Evolutionary conservation across 92 coral and sea anemone species (phyloP).

Genomic region (Heteractis magnifica): DNA sequence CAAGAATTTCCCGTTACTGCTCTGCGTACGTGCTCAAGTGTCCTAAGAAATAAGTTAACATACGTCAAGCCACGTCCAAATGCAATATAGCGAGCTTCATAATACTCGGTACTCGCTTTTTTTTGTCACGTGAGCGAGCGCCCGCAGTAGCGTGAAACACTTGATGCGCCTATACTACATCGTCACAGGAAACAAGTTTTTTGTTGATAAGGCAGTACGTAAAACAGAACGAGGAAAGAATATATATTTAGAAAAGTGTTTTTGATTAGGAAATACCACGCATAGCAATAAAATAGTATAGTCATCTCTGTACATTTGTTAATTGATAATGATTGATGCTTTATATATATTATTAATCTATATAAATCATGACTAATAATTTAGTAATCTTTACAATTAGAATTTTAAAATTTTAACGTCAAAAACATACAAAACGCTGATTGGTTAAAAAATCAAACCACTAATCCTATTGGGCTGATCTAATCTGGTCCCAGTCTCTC

Average conservation of each 20-base stretch:
- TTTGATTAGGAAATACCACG: constrained; percentile 3
- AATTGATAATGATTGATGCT: not conserved
- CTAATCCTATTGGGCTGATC: not conserved
- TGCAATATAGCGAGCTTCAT: too few species aligned
- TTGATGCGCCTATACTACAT: not conserved
- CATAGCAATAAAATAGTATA: constrained; percentile 18
- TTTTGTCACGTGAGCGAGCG: too few species aligned
- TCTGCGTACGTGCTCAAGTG: too few species aligned
- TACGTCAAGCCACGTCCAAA: too few species aligned
- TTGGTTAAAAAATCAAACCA: not conserved
- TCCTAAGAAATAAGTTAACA: too few species aligned
- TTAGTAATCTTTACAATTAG: not conserved
- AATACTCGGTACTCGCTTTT: too few species aligned
- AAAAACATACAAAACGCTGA: not conserved
- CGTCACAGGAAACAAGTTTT: not conserved
- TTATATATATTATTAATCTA: constrained; percentile 13
- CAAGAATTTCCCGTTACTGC: too few species aligned
- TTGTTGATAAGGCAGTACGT: too few species aligned
- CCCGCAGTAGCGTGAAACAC: too few species aligned
- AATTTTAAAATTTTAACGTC: not conserved
- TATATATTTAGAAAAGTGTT: not conserved
- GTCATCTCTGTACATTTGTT: constrained; percentile 22
- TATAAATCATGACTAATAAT: constrained; percentile 13
- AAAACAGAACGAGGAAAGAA: too few species aligned
- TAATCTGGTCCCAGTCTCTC: not conserved